Percentiles rank a stretch among this genome's conserved stretches.
phyloP scores from a whole-genome alignment of 2,888 invertebrate species.

The Athetis lepigone region DNA sequence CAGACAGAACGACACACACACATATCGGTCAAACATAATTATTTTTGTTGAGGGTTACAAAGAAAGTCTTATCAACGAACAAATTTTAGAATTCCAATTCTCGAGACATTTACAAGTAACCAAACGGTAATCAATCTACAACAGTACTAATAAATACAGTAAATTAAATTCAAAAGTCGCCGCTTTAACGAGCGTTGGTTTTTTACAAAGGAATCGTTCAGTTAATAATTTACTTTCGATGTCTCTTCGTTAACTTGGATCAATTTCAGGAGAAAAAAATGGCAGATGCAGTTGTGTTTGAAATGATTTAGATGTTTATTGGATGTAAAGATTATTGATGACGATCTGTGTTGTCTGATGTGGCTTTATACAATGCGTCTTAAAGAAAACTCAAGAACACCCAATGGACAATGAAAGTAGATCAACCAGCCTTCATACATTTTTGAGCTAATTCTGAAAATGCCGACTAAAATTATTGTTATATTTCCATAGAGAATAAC shows the following conservation, averaged over 20 bases:
- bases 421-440: no score
- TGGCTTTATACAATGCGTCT: no score
- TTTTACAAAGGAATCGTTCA: conserved; percentile 34
- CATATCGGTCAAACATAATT: no score
- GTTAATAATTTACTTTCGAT: conserved; percentile 38
- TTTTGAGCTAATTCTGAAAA: no score
- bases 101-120: background rate
- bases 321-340: background rate
- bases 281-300: conserved; percentile 10
- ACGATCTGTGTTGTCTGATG: no score
- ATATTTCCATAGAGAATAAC: no score
- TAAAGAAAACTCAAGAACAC: no score
- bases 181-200: conserved; percentile 32
- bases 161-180: conserved; percentile 42
- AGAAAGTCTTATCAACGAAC: no score
- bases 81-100: background rate
- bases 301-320: conserved; percentile 2
- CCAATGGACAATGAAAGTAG: no score
- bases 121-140: conserved; percentile 17
- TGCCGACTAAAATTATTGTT: no score
- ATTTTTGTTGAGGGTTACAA: no score
- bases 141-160: conserved; percentile 47
- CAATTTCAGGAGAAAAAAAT: conserved; percentile 33
- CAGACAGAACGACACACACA: no score
- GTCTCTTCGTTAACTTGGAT: conserved; percentile 34